These are phyloP conservation scores for Choristoneura rosaceana DNA, from an alignment of 2,888 invertebrate species.

Conservation along the genomic window DNA sequence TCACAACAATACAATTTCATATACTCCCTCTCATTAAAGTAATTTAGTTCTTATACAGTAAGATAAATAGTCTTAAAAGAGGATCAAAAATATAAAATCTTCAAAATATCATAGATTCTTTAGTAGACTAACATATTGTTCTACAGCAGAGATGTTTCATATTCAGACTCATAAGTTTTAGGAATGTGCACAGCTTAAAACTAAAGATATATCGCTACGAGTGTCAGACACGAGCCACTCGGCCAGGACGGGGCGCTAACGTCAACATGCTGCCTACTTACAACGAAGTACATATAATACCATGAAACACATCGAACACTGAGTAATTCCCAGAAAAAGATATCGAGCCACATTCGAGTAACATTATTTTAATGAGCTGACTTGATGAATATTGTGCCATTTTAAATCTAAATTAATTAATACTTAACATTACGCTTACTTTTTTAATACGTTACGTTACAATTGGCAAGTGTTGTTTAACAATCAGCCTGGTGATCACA, in stretches of 20 bases:
- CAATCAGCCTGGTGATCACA: constrained; percentile 54
- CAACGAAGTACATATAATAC: constrained; percentile 63
- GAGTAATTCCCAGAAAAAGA: constrained; percentile 62
- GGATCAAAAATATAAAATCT: constrained; percentile 82
- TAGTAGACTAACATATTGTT: constrained; percentile 75
- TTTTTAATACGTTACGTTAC: constrained; percentile 48
- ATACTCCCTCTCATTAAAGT: constrained; percentile 65
- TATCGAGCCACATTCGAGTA: constrained; percentile 80
- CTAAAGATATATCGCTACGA: constrained; percentile 65
- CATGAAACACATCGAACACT: constrained; percentile 68
- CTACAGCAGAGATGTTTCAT: constrained; percentile 79
- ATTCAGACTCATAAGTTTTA: constrained; percentile 80
- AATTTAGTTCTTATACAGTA: constrained; percentile 75
- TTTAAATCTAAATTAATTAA: constrained; percentile 61
- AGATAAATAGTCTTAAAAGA: constrained; percentile 70
- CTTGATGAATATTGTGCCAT: constrained; percentile 84
- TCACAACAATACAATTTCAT: constrained; percentile 68
- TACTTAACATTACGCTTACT: constrained; percentile 57
- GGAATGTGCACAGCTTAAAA: constrained; percentile 83
- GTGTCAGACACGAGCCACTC: constrained; percentile 71
- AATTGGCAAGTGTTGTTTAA: constrained; percentile 60
- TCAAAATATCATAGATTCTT: constrained; percentile 79
- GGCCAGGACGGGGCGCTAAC: constrained; percentile 64
- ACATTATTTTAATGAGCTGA: constrained; percentile 75
- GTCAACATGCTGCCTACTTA: constrained; percentile 50